Evolutionary conservation across 1,140 invertebrate genomes (phyloP).

Genomic region (Lucilia sericata): DNA sequence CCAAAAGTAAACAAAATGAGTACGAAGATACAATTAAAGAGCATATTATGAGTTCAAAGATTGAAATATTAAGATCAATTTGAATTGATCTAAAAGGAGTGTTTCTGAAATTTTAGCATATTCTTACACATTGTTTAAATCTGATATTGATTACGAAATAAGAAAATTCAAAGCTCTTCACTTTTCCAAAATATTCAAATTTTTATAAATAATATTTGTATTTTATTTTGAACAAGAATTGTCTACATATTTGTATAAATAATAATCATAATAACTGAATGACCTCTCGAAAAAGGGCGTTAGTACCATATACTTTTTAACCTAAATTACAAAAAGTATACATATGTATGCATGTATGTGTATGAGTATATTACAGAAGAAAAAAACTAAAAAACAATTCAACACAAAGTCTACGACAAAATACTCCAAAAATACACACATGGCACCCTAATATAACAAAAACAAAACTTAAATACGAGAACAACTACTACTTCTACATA

Average conservation of each 20-base stretch:
- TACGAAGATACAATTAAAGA: neutral
- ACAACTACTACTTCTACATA: neutral
- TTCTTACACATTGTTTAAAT: too few relatives aligned
- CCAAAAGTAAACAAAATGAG: too few relatives aligned
- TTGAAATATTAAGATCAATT: too few relatives aligned
- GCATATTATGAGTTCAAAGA: neutral
- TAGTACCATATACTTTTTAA: conserved; percentile 20
- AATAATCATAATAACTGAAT: neutral
- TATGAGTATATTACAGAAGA: neutral
- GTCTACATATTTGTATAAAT: too few relatives aligned
- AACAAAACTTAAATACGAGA: neutral
- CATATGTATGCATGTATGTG: too few relatives aligned
- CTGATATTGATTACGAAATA: too few relatives aligned
- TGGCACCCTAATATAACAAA: conserved; percentile 19
- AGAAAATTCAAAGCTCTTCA: too few relatives aligned
- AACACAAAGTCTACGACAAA: conserved; percentile 6
- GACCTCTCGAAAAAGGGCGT: conserved; percentile 28
- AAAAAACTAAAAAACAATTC: neutral
- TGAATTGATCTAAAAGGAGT: too few relatives aligned
- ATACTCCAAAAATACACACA: conserved; percentile 26
- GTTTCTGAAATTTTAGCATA: too few relatives aligned
- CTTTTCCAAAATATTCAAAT: too few relatives aligned
- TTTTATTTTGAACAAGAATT: too few relatives aligned
- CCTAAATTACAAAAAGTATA: conserved; percentile 4
- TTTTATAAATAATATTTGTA: too few relatives aligned